Evolutionary conservation across 2,888 invertebrate species (phyloP), one percentile per base, ranked within the genome.

Genomic region (Tetropium fuscum): DNA sequence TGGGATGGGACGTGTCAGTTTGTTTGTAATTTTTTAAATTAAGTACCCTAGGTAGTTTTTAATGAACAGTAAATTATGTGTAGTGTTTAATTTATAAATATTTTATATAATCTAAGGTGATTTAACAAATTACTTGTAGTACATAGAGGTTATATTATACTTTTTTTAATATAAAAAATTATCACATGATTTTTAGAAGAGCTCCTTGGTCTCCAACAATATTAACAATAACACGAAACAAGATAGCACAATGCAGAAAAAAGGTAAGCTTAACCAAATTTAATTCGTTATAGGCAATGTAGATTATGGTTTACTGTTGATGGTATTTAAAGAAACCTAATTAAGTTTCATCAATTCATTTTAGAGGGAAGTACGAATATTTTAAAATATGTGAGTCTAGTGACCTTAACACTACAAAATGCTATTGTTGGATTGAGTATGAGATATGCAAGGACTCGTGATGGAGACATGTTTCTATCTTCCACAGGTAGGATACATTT

Each of bases 351-450:
- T 11, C 2, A 7, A 13, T 44, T 27, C 2, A 3, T 15, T 13
- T 22, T 36, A 74, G 72, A 54, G 4, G 67, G 70, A 51, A 49
- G 55, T 36, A 64, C 66, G 34, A 69, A 60, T 22, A 51, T 74
- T 44, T 72, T 94, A 60, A 99, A 98, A 83, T 97, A 97, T 83
- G 84, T 95, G 16, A 98, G 97, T 80, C 86, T 98, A 74, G 85
- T 96, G 32, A 91, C 95, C 34, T 84, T 99, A 66, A 97, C 98
- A 0, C 82, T 98, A 43, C 99, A 99, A 86, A 99, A 99, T 93
- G 97, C 98, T 5, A 84, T 93, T 40, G 87, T 98, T 66, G 97
- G 97, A 6, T 87, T 99, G 44, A 95, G 97, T 80, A 98, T 98
- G 97, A 88, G 97, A 53, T 96, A 97, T 84, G 92, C 94, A 1